Base-by-base conservation (phyloP, 2,888 invertebrate genomes). In the Blastobasis lacticolella region DNA sequence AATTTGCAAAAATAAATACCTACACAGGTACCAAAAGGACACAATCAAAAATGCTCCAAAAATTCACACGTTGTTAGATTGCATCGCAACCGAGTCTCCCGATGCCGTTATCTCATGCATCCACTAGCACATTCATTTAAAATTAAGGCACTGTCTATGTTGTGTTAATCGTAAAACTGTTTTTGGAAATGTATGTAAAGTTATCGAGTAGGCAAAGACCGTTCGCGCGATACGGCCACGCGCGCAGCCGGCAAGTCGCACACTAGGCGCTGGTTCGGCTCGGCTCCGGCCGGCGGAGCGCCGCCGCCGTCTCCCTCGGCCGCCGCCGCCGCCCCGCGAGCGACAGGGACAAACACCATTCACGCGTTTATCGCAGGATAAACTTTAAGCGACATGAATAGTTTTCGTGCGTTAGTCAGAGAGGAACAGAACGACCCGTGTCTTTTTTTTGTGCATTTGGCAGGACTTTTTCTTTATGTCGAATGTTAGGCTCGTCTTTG, bases 221-320 rank as follows among this genome's bases (percentile, higher is more conserved):
- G 78, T 76, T 69, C 75, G 80, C 81, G 67, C 72, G 59, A 69
- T 78, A 77, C 86, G 72, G 73, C 84, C 85, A 74, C 66, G 80
- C 86, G 72, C 84, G 74, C 57, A 74, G 86, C 87, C 87, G 87
- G 87, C 87, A 81, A 82, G 86, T 88, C 76, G 86, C 86, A 84
- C 86, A 88, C 87, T 87, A 86, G 78, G 83, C 75, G 71, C 75
- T 77, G 82, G 78, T 75, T 69, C 80, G 23, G 75, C 79, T 77
- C 78, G 74, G 79, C 81, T 80, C 73, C 73, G 74, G 81, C 78
- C 84, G 81, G 83, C 77, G 81, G 81, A 79, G 73, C 66, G 76
- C 79, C n/a, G 78, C 82, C 81, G 73, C 81, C 71, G 64, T 85
- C 85, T 84, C 86, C 75, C 80, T 88, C 85, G 69, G 72, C 64